Evolutionary conservation across 2,797 vertebrate genomes (phyloP).

Genomic region (Brachymystax lenok): DNA sequence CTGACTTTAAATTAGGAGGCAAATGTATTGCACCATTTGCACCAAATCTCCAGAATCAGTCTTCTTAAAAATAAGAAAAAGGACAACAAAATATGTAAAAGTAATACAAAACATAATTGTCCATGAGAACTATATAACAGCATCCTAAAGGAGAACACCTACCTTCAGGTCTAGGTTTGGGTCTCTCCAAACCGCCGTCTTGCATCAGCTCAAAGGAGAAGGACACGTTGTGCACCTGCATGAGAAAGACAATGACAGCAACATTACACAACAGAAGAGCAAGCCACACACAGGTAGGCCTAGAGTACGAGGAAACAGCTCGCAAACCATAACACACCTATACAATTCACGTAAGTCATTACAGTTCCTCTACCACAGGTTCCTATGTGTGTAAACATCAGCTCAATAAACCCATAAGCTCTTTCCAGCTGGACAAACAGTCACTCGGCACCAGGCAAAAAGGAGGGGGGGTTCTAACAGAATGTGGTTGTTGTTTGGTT

Average conservation of each 20-base stretch:
- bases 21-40: background rate
- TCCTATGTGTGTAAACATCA: constrained; percentile 54
- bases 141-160: constrained; percentile 29
- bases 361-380: constrained; percentile 39
- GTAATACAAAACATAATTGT: too few species aligned
- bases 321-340: constrained; percentile 37
- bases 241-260: constrained; percentile 23
- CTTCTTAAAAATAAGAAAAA: too few species aligned
- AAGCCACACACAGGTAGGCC: constrained; percentile 8
- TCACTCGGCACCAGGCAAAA: background rate
- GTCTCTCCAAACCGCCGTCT: constrained; percentile 93
- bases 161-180: constrained; percentile 96
- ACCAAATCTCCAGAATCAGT: too few species aligned
- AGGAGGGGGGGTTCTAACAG: background rate
- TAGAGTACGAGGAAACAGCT: constrained; percentile 39
- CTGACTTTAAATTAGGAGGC: background rate
- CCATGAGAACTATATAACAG: background rate
- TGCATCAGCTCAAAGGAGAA: constrained; percentile 98
- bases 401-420: constrained; percentile 48
- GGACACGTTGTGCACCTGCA: constrained; percentile 92
- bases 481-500: background rate
- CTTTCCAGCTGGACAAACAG: constrained; percentile 66
- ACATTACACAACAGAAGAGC: background rate
- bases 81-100: too few species aligned
- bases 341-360: constrained; percentile 40